These are phyloP conservation scores for Donacobius atricapilla DNA, from an alignment of 2,113 vertebrate species.

Conservation along the genomic window DNA sequence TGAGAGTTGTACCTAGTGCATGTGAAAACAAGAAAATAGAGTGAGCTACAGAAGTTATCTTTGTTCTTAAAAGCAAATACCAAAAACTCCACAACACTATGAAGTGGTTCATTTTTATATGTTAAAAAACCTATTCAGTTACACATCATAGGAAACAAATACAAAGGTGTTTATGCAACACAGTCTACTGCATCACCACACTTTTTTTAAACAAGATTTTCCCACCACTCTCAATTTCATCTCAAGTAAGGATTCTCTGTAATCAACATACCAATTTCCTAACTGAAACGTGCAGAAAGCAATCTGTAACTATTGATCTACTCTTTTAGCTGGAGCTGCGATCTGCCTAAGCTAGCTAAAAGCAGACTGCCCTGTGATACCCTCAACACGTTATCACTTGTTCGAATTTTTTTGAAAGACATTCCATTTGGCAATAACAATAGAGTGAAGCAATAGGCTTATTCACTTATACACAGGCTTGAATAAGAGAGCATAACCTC, in stretches of 20 bases:
- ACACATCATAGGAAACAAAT: background rate
- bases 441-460: background rate
- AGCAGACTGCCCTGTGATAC: background rate
- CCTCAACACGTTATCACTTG: background rate
- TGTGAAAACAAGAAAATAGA: background rate
- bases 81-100: background rate
- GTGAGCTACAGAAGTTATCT: background rate
- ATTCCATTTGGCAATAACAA: background rate
- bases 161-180: background rate
- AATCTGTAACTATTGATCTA: background rate
- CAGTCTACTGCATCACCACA: background rate
- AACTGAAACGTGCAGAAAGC: background rate
- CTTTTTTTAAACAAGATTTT: background rate
- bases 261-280: background rate
- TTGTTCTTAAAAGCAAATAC: background rate
- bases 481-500: background rate
- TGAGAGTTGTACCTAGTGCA: background rate
- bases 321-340: background rate
- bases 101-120: background rate
- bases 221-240: background rate
- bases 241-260: background rate
- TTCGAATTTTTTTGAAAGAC: background rate
- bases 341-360: background rate
- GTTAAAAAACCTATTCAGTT: background rate
- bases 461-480: background rate